Base-by-base conservation (phyloP, 2,113 vertebrate genomes). In the Microcebus tavaratra region DNA sequence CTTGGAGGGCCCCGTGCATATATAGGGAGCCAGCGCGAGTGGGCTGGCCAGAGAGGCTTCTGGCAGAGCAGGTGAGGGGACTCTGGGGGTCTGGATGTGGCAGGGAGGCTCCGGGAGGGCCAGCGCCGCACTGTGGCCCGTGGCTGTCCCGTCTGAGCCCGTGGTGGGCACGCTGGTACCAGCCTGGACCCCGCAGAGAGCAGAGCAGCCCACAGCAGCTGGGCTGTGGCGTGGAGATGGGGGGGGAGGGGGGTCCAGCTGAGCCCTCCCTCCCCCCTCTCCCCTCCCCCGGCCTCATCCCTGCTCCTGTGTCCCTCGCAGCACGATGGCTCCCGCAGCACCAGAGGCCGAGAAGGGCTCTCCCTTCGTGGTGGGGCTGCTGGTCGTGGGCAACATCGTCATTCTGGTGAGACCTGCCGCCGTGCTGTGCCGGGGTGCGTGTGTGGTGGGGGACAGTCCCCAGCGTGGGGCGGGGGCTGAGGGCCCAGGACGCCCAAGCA, bases 341-440 rank as follows among this genome's bases (percentile, higher is more conserved):
- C 53, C 88, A n/a, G 97, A 96, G 59, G 88, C 4, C 0, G 96
- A 98, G 57, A 98, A 98, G 39, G 97, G 97, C 8, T 98, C 97
- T 70, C 59, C 98, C 0, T 82, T 93, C 6, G 86, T 98, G n/a
- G 97, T 97, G 93, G 97, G 70, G 78, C 83, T 98, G 90, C 95
- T 98, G 82, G 96, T 98, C 20, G 25, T 97, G 48, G 98, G 98
- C 65, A 98, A 98, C 90, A 73, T 98, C 73, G 48, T 98, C 13
- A 98, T 98, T 94, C 84, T 98, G 98, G 98, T 98, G 92, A 98
- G 98, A 81, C 36, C 8, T 14, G 0, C 48, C 73, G 53, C 25
- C 1, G 18, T 1, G 34, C 65, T 59, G 53, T 45, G 45, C 8
- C 63, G 57, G 57, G 7, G 81, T 1, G 1, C 18, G 9, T 48